Percentiles rank a stretch among this genome's conserved stretches.
Conservation (phyloP, 2,888 invertebrate genomes). For the Galerucella calmariensis region DNA sequence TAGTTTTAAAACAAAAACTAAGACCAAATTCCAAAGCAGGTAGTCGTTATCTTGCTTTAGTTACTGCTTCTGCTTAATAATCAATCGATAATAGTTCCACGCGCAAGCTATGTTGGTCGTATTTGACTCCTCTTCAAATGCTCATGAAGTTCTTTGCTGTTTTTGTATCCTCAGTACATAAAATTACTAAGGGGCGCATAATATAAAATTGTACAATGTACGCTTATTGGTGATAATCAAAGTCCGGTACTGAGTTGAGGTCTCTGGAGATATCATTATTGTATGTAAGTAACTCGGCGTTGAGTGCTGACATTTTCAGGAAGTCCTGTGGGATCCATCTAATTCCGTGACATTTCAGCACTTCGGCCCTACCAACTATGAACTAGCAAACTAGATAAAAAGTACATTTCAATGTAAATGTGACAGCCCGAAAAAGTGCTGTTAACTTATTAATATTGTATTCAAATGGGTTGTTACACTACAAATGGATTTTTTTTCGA, state of each 20-base stretch:
- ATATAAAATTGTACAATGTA: background rate
- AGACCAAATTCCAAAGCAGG: too few relatives aligned
- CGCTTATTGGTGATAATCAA: background rate
- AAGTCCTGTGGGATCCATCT: constrained; percentile 62
- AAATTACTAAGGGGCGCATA: too few relatives aligned
- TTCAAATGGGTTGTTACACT: background rate
- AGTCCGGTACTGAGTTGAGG: constrained; percentile 34
- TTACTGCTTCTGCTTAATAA: too few relatives aligned
- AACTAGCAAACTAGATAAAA: constrained; percentile 21
- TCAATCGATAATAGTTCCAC: too few relatives aligned
- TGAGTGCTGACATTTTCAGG: constrained; percentile 65
- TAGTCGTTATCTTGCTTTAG: too few relatives aligned
- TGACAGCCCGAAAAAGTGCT: constrained; percentile 44
- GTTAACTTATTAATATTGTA: constrained; percentile 48
- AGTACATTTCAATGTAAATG: constrained; percentile 44
- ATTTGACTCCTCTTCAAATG: too few relatives aligned
- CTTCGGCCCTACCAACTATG: constrained; percentile 53
- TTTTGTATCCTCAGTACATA: too few relatives aligned
- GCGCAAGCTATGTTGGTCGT: too few relatives aligned
- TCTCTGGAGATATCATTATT: constrained; percentile 62
- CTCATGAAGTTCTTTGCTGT: too few relatives aligned
- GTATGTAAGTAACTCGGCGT: constrained; percentile 61
- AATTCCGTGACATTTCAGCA: constrained; percentile 64
- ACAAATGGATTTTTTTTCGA: background rate
- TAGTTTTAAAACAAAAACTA: too few relatives aligned